Base-by-base conservation (phyloP, 2,797 vertebrate genomes). In the Telmatherina bonti region DNA sequence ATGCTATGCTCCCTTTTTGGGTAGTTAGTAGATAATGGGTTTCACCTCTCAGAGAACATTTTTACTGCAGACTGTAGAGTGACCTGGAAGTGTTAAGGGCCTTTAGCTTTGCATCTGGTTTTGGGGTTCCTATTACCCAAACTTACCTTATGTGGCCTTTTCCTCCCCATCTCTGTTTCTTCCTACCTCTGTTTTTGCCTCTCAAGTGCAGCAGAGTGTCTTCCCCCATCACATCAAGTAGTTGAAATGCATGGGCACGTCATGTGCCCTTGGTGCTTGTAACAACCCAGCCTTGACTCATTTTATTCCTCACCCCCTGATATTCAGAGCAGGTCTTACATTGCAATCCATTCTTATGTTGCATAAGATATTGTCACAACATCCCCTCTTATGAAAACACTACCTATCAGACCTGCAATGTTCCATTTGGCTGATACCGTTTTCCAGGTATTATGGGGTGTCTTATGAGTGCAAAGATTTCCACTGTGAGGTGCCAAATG, bases 11-110 rank as follows among this genome's bases (percentile, higher is more conserved):
- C 89, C 78, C 87, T 74, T 79, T 88, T 85, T 79, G 70, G 74
- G 70, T 87, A 76, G 83, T 88, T 83, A 73, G 79, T 78, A 60
- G 83, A 84, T 92, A 90, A 91, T 93, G 84, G 88, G 73, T 59
- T 85, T 83, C 81, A 83, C 79, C 79, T 82, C 74, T 82, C 67
- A 64, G 61, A 66, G 63, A 81, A 73, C 70, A 78, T 83, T 91
- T 89, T 68, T 83, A 65, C 81, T 81, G 75, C 78, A 67, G 65
- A 45, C 71, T 74, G 76, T 20, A 26, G 5, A 27, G 55, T 33
- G 63, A 67, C 64, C 73, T 53, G 65, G 53, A 70, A 67, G 66
- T 38, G 59, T 68, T 67, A 75, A 71, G 70, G 51, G 60, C 63
- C 62, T 61, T 62, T 81, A 71, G 70, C 74, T 71, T 51, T 71